Evolutionary conservation across 2,888 invertebrate species (phyloP).

Genomic region (Cerastis leucographa): DNA sequence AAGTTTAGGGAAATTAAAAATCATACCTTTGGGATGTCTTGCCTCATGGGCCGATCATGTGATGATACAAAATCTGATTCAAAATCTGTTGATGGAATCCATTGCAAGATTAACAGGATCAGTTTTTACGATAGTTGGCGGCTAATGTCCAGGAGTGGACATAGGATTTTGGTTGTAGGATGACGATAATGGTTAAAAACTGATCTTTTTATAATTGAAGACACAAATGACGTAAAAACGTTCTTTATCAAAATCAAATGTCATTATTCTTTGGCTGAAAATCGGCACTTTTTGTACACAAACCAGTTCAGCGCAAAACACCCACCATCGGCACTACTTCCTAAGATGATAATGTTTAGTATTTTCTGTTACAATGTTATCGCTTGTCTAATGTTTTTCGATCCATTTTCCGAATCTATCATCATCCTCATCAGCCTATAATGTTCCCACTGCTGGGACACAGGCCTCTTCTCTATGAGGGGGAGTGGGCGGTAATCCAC

Average conservation of each 20-base stretch:
- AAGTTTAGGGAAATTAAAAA: no score
- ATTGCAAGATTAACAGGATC: not conserved
- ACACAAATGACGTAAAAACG: not conserved
- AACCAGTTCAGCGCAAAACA: not conserved
- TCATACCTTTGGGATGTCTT: not conserved
- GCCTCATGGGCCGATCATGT: not conserved
- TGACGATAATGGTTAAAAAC: not conserved
- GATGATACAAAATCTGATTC: no score
- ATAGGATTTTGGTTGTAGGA: no score
- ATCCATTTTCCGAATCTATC: not conserved
- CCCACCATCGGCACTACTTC: not conserved
- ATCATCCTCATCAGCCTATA: no score
- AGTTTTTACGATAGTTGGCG: not conserved
- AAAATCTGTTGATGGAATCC: not conserved
- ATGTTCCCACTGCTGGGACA: no score
- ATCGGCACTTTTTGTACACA: not conserved
- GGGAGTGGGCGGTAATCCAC: no score
- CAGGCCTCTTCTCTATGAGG: no score
- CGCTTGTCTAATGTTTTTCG: not conserved
- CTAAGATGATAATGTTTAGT: not conserved
- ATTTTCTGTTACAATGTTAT: not conserved
- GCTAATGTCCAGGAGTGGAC: not conserved
- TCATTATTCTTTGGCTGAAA: no score
- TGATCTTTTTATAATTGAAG: not conserved
- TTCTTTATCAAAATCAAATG: not conserved